Conservation (phyloP, 2,797 vertebrate species). For the Aphelocoma californica region DNA sequence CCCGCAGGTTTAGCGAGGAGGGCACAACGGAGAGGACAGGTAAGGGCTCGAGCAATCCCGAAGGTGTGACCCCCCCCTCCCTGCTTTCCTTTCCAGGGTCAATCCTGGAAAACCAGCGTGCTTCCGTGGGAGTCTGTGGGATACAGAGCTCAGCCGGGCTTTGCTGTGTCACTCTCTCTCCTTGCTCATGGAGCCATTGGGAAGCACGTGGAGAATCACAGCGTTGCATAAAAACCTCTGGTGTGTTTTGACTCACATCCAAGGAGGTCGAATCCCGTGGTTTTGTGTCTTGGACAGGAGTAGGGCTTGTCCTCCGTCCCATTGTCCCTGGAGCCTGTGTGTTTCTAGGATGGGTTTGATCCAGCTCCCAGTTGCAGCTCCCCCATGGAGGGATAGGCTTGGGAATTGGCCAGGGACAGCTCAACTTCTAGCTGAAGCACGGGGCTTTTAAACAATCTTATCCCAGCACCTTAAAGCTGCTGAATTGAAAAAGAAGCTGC, state of each 20-base stretch:
- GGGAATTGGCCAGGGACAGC: not conserved
- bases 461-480: rapidly evolving
- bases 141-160: not conserved
- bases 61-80: rapidly evolving
- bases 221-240: not conserved
- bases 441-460: not conserved
- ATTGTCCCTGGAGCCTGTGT: not conserved
- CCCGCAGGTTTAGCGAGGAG: slow-evolving; percentile 2
- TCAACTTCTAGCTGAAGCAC: not conserved
- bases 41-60: not conserved
- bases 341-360: not conserved
- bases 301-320: rapidly evolving
- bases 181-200: rapidly evolving
- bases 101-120: not conserved
- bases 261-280: not conserved
- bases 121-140: not conserved
- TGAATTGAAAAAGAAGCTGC: not conserved
- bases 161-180: not conserved
- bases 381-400: not conserved
- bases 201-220: not conserved
- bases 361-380: not conserved
- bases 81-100: not conserved
- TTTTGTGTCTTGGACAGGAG: not conserved
- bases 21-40: not conserved
- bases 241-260: not conserved